phyloP scores from a whole-genome alignment of 2,797 vertebrate genomes.

The Coranthus polyacanthus region DNA sequence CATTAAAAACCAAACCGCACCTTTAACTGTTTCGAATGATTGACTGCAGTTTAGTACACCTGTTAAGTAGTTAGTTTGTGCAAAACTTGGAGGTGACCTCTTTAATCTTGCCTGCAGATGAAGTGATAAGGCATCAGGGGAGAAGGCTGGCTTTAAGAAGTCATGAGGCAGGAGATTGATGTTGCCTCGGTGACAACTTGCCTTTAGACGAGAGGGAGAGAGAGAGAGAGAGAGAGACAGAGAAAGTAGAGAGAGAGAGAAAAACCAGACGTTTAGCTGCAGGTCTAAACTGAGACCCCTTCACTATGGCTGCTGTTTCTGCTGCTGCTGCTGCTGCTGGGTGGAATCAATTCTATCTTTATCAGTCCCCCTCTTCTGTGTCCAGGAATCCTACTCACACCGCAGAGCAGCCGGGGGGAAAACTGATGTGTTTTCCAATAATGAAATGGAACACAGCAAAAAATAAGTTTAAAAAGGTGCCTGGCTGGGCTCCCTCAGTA shows the following conservation, averaged over 20 bases:
- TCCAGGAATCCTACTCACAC: conserved; percentile 84
- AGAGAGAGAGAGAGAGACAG: conserved; percentile 36
- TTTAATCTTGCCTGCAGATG: conserved; percentile 85
- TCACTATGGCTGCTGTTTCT: conserved; percentile 66
- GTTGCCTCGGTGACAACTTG: conserved; percentile 83
- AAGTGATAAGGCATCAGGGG: conserved; percentile 81
- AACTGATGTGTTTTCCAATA: conserved; percentile 88
- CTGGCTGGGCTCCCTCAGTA: conserved; percentile 69
- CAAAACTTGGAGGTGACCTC: conserved; percentile 82
- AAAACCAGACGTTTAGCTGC: conserved; percentile 80
- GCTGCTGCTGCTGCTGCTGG: conserved; percentile 69
- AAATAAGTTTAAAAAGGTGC: conserved; percentile 84
- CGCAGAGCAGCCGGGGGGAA: conserved; percentile 72
- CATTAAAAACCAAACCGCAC: not conserved
- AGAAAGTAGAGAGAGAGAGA: conserved; percentile 23
- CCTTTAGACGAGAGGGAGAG: conserved; percentile 77
- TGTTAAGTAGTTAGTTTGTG: conserved; percentile 72
- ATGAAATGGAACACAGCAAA: conserved; percentile 87
- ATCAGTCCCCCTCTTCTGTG: conserved; percentile 85
- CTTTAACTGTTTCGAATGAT: conserved; percentile 26
- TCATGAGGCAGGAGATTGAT: conserved; percentile 84
- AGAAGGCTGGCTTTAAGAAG: conserved; percentile 78
- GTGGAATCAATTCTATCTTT: conserved; percentile 89
- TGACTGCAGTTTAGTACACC: conserved; percentile 61
- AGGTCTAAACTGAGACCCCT: conserved; percentile 84